phyloP scores from a whole-genome alignment of 92 coral and sea anemone species.

The Umimayanthus chanpuru region DNA sequence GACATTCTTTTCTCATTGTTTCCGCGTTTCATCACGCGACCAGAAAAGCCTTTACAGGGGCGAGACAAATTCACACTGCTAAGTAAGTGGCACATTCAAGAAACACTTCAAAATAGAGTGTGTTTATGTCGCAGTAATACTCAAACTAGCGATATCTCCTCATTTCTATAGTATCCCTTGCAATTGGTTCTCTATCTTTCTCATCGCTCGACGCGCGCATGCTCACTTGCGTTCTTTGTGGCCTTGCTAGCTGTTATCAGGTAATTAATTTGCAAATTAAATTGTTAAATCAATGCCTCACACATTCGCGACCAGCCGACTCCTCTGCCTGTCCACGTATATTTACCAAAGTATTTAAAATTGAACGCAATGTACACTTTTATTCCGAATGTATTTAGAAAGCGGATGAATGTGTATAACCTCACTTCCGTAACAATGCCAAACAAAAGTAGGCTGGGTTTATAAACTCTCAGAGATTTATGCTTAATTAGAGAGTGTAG shows the following conservation, averaged over 20 bases:
- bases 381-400: slow-evolving; percentile 27
- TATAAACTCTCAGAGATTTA: slow-evolving; percentile 16
- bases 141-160: not conserved
- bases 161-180: not conserved
- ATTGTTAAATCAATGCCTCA: slow-evolving; percentile 22
- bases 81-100: not conserved
- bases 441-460: slow-evolving; percentile 14
- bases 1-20: slow-evolving; percentile 22
- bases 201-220: not conserved
- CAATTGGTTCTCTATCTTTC: not conserved
- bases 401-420: not conserved
- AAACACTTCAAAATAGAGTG: not conserved
- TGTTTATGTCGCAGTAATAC: not conserved
- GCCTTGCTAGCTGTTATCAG: slow-evolving; percentile 5
- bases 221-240: not conserved
- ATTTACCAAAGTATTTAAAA: slow-evolving; percentile 11
- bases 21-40: slow-evolving; percentile 9
- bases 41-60: not conserved
- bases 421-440: slow-evolving; percentile 29
- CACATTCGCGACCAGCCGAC: slow-evolving; percentile 25
- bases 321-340: slow-evolving; percentile 4
- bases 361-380: not conserved
- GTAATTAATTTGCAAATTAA: slow-evolving; percentile 43
- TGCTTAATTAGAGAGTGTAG: slow-evolving; percentile 6
- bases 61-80: not conserved